A percentile compares a stretch with the other conserved stretches of the same genome.
phyloP scores from a whole-genome alignment of 2,797 vertebrate species.

The Platalea minor region DNA sequence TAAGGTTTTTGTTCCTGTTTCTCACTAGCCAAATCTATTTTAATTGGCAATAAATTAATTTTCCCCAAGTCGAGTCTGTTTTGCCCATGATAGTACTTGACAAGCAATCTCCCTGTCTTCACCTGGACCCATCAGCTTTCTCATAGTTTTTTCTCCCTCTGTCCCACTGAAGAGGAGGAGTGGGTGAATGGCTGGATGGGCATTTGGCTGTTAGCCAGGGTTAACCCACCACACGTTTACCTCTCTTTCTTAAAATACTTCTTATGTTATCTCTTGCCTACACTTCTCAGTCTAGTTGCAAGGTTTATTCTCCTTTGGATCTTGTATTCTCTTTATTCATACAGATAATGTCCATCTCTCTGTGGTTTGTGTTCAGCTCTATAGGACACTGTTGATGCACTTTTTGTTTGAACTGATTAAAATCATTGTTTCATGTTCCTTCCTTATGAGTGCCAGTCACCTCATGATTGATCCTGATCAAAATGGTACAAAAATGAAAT shows the following conservation, averaged over 20 bases:
- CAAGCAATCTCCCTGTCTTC: not conserved
- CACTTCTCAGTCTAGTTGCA: not conserved
- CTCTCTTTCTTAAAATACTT: not conserved
- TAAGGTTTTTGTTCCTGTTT: not conserved
- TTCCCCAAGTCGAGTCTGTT: not conserved
- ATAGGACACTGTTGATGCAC: not conserved
- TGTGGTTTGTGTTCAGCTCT: not conserved
- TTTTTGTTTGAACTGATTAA: not conserved
- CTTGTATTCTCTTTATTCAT: not conserved
- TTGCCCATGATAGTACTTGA: not conserved
- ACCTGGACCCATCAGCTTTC: not conserved
- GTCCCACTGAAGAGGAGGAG: not conserved
- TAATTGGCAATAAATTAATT: not conserved
- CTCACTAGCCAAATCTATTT: not conserved
- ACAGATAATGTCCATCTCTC: not conserved
- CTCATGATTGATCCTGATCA: not conserved
- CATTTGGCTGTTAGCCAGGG: not conserved
- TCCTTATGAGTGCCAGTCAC: not conserved
- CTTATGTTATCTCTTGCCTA: not conserved
- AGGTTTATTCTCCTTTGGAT: not conserved
- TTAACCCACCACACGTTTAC: not conserved
- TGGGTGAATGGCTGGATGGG: not conserved
- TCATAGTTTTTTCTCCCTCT: not conserved
- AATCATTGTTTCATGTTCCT: not conserved
- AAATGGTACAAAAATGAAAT: not conserved